Evolutionary conservation across 92 coral and sea anemone genomes (phyloP).

Genomic region (Umimayanthus kanabou): DNA sequence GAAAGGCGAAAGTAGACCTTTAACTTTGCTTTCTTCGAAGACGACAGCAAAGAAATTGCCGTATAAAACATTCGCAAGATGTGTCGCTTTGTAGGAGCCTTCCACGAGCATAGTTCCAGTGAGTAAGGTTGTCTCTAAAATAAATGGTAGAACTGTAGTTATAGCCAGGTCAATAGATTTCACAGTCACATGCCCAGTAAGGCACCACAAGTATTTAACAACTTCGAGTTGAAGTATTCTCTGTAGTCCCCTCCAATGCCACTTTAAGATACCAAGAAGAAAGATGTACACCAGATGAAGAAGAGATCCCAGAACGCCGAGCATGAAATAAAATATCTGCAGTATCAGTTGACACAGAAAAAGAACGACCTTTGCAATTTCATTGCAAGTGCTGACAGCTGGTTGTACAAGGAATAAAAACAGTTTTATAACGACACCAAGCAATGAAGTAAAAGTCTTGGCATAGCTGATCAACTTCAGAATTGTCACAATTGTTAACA

Average conservation of each 20-base stretch:
- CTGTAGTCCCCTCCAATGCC: constrained; percentile 28
- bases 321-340: neutral
- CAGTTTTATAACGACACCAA: neutral
- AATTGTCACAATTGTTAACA: neutral
- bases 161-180: constrained; percentile 4
- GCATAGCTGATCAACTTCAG: constrained; percentile 28
- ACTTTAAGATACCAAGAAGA: constrained; percentile 4
- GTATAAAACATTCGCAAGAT: constrained; percentile 2
- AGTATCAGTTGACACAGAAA: neutral
- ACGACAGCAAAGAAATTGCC: constrained; percentile 8
- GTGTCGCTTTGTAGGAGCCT: constrained; percentile 14
- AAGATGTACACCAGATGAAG: constrained; percentile 6
- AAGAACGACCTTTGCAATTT: neutral
- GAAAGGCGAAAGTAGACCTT: constrained; percentile 8
- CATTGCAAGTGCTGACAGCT: constrained; percentile 36
- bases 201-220: constrained; percentile 4
- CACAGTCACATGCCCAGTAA: neutral
- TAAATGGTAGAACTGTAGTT: constrained; percentile 10
- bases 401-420: constrained; percentile 17
- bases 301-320: neutral
- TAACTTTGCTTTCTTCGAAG: constrained; percentile 21
- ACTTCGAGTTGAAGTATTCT: constrained; percentile 20
- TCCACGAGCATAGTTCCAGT: constrained; percentile 5
- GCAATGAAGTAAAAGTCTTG: constrained; percentile 5
- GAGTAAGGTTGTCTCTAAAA: neutral